Conservation (phyloP, 37 sponge, comb jelly and placozoan genomes). For the Oscarella lobularis region DNA sequence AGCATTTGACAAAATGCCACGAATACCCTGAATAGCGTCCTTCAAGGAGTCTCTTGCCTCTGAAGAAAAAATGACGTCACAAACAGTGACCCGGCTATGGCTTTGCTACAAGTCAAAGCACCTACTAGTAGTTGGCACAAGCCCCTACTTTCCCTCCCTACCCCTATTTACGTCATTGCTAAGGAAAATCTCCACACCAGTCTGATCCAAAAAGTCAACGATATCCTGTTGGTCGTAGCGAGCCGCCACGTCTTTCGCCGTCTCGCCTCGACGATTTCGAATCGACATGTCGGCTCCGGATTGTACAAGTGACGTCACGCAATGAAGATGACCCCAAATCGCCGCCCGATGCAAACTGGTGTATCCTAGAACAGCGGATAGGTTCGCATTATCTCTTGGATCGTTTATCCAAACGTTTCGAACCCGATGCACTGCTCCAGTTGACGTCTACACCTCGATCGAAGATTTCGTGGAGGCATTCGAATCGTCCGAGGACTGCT, state of each 20-base stretch:
- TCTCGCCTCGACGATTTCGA: conserved; percentile 33
- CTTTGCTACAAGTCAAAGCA: no score
- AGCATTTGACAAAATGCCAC: conserved; percentile 23
- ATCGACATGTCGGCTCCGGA: conserved; percentile 27
- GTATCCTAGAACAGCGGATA: conserved; percentile 31
- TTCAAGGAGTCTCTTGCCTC: conserved; percentile 8
- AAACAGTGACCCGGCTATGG: conserved; percentile 2
- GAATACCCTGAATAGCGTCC: conserved; percentile 13
- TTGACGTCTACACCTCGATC: neutral
- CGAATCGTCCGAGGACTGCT: neutral
- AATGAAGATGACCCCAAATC: conserved; percentile 53
- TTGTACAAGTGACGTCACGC: conserved; percentile 34
- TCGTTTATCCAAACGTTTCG: neutral
- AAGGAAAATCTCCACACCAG: conserved; percentile 30
- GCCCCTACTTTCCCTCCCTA: no score
- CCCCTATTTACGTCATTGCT: no score
- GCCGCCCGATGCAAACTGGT: conserved; percentile 48
- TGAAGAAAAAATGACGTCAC: neutral
- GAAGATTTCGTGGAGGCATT: neutral
- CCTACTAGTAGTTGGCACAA: no score
- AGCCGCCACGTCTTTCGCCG: conserved; percentile 35
- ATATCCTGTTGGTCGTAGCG: conserved; percentile 47
- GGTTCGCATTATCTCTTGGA: neutral
- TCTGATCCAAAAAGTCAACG: conserved; percentile 22
- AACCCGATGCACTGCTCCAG: neutral